Conservation (phyloP, 1,140 invertebrate species). For the Ladona fulva region DNA sequence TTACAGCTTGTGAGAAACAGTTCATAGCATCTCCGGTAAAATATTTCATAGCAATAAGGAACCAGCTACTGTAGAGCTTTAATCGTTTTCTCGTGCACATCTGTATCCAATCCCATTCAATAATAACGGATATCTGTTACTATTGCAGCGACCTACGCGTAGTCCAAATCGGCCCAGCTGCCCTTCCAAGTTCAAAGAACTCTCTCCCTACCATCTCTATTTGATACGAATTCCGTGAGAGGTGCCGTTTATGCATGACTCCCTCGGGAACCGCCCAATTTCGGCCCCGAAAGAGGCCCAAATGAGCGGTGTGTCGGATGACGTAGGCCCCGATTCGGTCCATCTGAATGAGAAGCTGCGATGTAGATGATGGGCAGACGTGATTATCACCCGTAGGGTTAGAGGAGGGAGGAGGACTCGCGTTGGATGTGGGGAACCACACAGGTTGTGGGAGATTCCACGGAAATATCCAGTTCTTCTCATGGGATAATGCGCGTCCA, state of each 20-base stretch:
- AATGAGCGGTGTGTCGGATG: not conserved
- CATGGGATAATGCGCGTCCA: too few species aligned
- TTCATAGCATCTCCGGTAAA: too few species aligned
- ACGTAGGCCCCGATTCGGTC: not conserved
- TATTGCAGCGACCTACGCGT: too few species aligned
- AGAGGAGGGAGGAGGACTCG: not conserved
- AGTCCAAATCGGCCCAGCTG: too few species aligned
- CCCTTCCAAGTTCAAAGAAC: not conserved
- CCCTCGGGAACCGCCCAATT: not conserved
- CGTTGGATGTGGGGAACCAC: too few species aligned
- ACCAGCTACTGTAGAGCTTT: too few species aligned
- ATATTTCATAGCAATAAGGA: too few species aligned
- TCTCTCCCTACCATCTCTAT: not conserved
- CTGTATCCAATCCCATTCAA: too few species aligned
- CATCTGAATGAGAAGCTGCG: not conserved
- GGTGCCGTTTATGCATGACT: not conserved
- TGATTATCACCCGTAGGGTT: not conserved
- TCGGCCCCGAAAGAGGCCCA: not conserved
- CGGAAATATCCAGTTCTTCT: not conserved
- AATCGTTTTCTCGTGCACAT: too few species aligned
- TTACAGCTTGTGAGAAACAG: too few species aligned
- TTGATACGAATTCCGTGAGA: not conserved
- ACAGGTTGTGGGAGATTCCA: not conserved
- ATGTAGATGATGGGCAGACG: not conserved
- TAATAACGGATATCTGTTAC: too few species aligned